Evolutionary conservation across 2,888 invertebrate species (phyloP).

Genomic region (Zygothrica quintamaculata): DNA sequence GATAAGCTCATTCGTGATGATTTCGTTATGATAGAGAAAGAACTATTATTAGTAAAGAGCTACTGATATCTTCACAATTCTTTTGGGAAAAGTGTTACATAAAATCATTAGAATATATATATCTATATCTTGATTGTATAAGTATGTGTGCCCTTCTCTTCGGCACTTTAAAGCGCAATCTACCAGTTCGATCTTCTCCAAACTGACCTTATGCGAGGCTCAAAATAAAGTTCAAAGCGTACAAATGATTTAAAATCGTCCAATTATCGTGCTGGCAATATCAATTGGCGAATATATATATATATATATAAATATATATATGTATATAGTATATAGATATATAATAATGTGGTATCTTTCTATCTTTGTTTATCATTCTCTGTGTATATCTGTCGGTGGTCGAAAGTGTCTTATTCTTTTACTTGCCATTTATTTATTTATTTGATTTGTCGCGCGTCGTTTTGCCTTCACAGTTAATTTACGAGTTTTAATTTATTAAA

Average conservation of each 20-base stretch:
- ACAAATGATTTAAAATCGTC: slow-evolving; percentile 43
- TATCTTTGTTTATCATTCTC: neutral
- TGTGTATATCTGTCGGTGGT: slow-evolving; percentile 7
- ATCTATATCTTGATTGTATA: too few species aligned
- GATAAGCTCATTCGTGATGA: too few species aligned
- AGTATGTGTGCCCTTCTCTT: neutral
- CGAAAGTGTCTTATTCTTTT: slow-evolving; percentile 43
- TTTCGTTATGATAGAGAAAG: too few species aligned
- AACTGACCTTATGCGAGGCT: slow-evolving; percentile 27
- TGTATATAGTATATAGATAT: too few species aligned
- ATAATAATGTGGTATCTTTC: too few species aligned
- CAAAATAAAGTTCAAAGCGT: slow-evolving; percentile 51
- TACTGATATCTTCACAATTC: too few species aligned
- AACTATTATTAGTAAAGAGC: too few species aligned
- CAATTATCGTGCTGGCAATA: slow-evolving; percentile 41
- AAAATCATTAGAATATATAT: neutral
- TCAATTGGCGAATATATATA: slow-evolving; percentile 55
- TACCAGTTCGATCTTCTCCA: slow-evolving; percentile 17
- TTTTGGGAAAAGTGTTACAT: too few species aligned
- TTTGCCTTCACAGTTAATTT: slow-evolving; percentile 77
- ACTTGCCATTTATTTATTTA: slow-evolving; percentile 66
- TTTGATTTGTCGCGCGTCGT: slow-evolving; percentile 76
- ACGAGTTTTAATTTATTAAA: slow-evolving; percentile 75
- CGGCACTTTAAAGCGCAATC: neutral
- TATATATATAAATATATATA: too few species aligned